Conservation (phyloP, 2,888 invertebrate species). For the Drosophila rellima region DNA sequence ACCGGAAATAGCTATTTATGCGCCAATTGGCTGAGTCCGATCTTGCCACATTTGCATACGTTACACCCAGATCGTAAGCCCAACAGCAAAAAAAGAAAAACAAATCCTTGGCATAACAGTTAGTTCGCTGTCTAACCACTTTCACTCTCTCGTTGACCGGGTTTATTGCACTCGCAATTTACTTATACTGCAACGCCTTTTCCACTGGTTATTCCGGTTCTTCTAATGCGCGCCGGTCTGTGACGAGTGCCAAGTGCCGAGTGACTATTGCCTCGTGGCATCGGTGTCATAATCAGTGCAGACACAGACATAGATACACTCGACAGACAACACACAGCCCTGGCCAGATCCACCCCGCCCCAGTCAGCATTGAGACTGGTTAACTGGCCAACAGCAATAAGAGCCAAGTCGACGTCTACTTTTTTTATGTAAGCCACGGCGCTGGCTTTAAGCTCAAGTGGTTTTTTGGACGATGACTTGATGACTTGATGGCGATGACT, state of each 20-base stretch:
- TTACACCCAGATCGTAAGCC: slow-evolving; percentile 1
- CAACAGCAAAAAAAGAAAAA: not conserved
- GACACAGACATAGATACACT: slow-evolving; percentile 43
- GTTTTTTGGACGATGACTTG: slow-evolving; percentile 52
- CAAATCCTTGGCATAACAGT: slow-evolving; percentile 25
- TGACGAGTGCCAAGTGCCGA: slow-evolving; percentile 41
- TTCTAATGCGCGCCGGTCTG: slow-evolving; percentile 68
- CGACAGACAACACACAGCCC: slow-evolving; percentile 24
- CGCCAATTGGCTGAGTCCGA: slow-evolving; percentile 39
- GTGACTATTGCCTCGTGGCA: slow-evolving; percentile 50
- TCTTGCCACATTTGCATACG: slow-evolving; percentile 17
- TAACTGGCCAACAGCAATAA: slow-evolving; percentile 22
- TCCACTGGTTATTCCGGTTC: slow-evolving; percentile 79
- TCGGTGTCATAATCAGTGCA: slow-evolving; percentile 75
- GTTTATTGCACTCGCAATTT: slow-evolving; percentile 74
- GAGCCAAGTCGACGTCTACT: slow-evolving; percentile 12
- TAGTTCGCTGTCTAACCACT: slow-evolving; percentile 64
- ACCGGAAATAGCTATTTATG: slow-evolving; percentile 74
- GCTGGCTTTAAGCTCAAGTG: slow-evolving; percentile 57
- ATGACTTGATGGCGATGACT: slow-evolving; percentile 59
- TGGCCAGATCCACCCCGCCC: slow-evolving; percentile 4
- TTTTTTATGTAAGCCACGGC: slow-evolving; percentile 51
- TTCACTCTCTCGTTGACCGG: slow-evolving; percentile 78
- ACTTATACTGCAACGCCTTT: slow-evolving; percentile 65
- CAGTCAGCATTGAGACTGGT: slow-evolving; percentile 27